Percentiles rank a stretch among this genome's conserved stretches.
Evolutionary conservation across 2,888 invertebrate genomes (phyloP).

Genomic region (Craniophora ligustri): DNA sequence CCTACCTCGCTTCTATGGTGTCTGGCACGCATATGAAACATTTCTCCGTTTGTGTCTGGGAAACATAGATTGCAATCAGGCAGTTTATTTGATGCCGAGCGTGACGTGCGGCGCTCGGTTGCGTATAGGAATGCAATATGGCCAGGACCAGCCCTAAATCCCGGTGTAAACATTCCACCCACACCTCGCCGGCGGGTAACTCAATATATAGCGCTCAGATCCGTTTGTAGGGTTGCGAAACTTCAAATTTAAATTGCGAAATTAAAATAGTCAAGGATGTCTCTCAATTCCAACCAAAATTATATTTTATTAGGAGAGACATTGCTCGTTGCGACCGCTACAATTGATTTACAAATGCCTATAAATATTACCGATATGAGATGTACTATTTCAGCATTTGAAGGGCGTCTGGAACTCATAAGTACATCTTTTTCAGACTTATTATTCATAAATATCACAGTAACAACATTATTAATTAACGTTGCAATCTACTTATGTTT

Average conservation of each 20-base stretch:
- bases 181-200: slow-evolving; percentile 72
- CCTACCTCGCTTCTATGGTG: not conserved
- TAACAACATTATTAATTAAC: too few species aligned
- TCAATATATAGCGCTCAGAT: slow-evolving; percentile 72
- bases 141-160: slow-evolving; percentile 71
- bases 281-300: too few species aligned
- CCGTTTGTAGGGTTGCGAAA: slow-evolving; percentile 54
- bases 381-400: too few species aligned
- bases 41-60: slow-evolving; percentile 25
- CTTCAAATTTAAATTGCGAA: slow-evolving; percentile 24
- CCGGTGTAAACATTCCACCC: slow-evolving; percentile 81
- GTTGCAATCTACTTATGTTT: not conserved
- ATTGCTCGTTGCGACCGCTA: not conserved
- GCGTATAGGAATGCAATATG: slow-evolving; percentile 82
- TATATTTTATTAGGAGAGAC: too few species aligned
- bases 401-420: too few species aligned
- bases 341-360: not conserved
- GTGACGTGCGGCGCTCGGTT: slow-evolving; percentile 41
- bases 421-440: too few species aligned
- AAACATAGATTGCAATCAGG: slow-evolving; percentile 52
- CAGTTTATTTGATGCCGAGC: slow-evolving; percentile 50
- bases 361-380: not conserved
- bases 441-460: too few species aligned
- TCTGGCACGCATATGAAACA: slow-evolving; percentile 15
- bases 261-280: not conserved